Evolutionary conservation across 2,113 vertebrate species (phyloP).

Genomic region (Butorides virescens): DNA sequence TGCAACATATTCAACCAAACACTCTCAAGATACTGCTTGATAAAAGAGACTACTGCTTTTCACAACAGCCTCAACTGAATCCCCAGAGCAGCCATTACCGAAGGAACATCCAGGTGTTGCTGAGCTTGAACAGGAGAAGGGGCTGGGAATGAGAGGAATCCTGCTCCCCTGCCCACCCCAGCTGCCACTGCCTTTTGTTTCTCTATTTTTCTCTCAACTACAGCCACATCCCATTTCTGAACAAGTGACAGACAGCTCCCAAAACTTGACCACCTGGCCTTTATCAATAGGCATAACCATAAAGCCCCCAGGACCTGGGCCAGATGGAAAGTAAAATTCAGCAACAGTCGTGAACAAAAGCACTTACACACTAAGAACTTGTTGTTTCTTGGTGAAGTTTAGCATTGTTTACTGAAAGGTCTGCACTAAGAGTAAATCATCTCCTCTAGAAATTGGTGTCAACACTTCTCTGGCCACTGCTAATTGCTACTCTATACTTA

Average conservation of each 20-base stretch:
- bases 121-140: slow-evolving; percentile 80
- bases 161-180: slow-evolving; percentile 74
- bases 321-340: slow-evolving; percentile 86
- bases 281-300: slow-evolving; percentile 70
- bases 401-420: slow-evolving; percentile 54
- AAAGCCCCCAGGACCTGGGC: slow-evolving; percentile 71
- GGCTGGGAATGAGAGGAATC: slow-evolving; percentile 84
- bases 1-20: neutral
- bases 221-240: slow-evolving; percentile 59
- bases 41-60: neutral
- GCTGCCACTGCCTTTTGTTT: slow-evolving; percentile 76
- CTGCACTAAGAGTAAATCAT: slow-evolving; percentile 2
- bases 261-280: slow-evolving; percentile 88
- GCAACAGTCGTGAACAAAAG: slow-evolving; percentile 48
- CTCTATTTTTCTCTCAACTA: slow-evolving; percentile 53
- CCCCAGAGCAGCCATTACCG: slow-evolving; percentile 42
- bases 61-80: neutral
- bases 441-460: slow-evolving; percentile 34
- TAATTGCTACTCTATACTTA: slow-evolving; percentile 38
- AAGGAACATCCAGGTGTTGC: slow-evolving; percentile 65
- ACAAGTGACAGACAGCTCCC: slow-evolving; percentile 86
- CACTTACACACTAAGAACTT: slow-evolving; percentile 9
- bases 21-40: neutral
- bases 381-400: neutral
- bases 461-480: slow-evolving; percentile 6